Evolutionary conservation across 2,797 vertebrate genomes (phyloP), one percentile per base, ranked within the genome.

Genomic region (Rachycentron canadum): DNA sequence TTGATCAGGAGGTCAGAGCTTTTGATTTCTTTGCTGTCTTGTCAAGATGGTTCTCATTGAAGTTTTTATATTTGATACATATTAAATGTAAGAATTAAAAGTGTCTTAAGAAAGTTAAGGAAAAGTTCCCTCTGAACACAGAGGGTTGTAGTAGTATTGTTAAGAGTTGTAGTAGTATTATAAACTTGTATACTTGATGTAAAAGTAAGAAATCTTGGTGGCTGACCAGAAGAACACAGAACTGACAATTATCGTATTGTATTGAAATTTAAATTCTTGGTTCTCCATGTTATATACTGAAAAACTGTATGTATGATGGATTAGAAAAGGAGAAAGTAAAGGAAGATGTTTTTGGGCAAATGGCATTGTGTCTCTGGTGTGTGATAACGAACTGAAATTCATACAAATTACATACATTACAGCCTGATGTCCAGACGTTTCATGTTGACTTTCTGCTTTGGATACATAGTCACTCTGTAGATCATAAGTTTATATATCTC

Each of bases 1-100:
- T 99, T 49, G 97, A 99, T 92, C 98, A 99, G 89, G 98, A 99
- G 96, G 98, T 99, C 91, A 65, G 94, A 79, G 32, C 53, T 40
- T n/a, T 57, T 26, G 0, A 73, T 41, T 36, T 67, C 21, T 57
- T 26, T 7, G 1, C 56, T 45, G 1, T 64, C 26, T 65, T 66
- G 11, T 61, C 17, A 72, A 1, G 2, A 25, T 7, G 56, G 2
- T 45, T 49, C 28, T 56, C 21, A 28, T 12, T 49, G 3, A 66
- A 17, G 9, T 57, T 76, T 63, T 30, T 4, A 49, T 75, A 45
- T 67, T 52, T 40, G 0, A 49, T 61, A 25, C 8, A 52, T 25
- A 49, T 45, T 7, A 43, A 49, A 55, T 14, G 7, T 68, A 57
- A 41, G 3, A 19, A 53, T 59, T 3, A 7, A 32, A 32, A 4